Evolutionary conservation across 1,140 invertebrate genomes (phyloP), one percentile per base, ranked within the genome.

Genomic region (Neodiprion fabricii): DNA sequence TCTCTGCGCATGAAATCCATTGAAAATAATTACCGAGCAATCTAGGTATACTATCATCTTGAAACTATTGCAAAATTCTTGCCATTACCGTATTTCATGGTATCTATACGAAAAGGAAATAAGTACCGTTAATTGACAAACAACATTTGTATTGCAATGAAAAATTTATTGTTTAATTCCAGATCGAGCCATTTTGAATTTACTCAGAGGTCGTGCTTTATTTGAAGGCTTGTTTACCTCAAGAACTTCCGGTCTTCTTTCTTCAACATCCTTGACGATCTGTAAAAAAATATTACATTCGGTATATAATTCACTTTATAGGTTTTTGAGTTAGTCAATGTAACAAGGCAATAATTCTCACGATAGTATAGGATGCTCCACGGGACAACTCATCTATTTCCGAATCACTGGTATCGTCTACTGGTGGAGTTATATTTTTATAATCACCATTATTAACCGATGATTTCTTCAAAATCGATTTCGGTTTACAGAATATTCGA

Each of bases 381-480:
- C 23, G 23, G 9, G 70, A 48, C 11, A 49, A 48, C 14, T 74
- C 75, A 61, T 66, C 74, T 9, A 76, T 75, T 68, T 50, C 73
- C 28, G 47, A 61, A 49, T 76, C 40, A 40, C 76, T 70, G 17
- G 77, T 76, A 11, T 79, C 78, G n/a, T 82, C 79, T 47, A 75
- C 70, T 11, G 49, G 21, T n/a, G 72, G 21, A 47, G 67, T n/a
- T 49, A 40, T 11, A 74, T 23, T 70, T 66, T 77, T 68, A 61
- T 74, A 75, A 3, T 66, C 17, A 53, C 73, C 48, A 28, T 76
- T 67, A 76, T 78, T 73, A 14, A 83, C 76, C 3, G 72, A 67
- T 8, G 82, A 79, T 77, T 78, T 82, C 73, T 85, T 87, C 1
- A 86, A 79, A 69, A 86, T 87, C 8, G 85, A 85, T 70, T 84